Evolutionary conservation across 2,888 invertebrate species (phyloP).

Genomic region (Euclidia mi): DNA sequence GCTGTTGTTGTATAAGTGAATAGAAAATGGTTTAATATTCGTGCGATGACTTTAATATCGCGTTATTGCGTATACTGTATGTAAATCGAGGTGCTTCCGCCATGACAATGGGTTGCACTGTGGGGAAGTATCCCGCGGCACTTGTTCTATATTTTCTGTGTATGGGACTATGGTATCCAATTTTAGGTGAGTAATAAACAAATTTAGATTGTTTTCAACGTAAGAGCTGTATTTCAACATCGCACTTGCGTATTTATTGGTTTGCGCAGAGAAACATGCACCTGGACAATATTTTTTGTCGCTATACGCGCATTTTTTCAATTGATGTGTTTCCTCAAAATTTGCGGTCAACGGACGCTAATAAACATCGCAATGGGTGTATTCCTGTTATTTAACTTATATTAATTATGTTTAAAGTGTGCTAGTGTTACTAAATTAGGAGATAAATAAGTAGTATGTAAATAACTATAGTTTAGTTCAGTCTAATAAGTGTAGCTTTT

Average conservation of each 20-base stretch:
- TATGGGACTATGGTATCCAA: slow-evolving; percentile 79
- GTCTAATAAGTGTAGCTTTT: no score
- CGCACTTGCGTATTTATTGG: slow-evolving; percentile 9
- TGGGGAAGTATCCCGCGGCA: slow-evolving; percentile 80
- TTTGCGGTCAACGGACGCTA: slow-evolving; percentile 46
- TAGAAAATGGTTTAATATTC: slow-evolving; percentile 79
- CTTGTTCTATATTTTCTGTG: slow-evolving; percentile 84
- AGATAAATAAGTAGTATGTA: background rate
- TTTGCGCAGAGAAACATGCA: slow-evolving; percentile 36
- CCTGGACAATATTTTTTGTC: slow-evolving; percentile 41
- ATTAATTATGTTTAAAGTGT: slow-evolving; percentile 27
- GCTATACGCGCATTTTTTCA: slow-evolving; percentile 62
- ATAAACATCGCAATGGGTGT: slow-evolving; percentile 46
- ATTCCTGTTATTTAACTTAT: slow-evolving; percentile 44
- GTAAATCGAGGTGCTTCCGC: slow-evolving; percentile 83
- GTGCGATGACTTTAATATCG: slow-evolving; percentile 77
- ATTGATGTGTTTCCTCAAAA: slow-evolving; percentile 63
- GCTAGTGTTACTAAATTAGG: slow-evolving; percentile 4
- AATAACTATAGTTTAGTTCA: background rate
- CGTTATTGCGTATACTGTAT: slow-evolving; percentile 71
- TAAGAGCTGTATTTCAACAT: slow-evolving; percentile 22
- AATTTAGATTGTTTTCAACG: slow-evolving; percentile 42
- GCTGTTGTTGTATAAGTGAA: slow-evolving; percentile 72
- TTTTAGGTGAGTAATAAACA: slow-evolving; percentile 78
- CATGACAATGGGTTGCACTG: slow-evolving; percentile 85